Evolutionary conservation across 2,888 invertebrate species (phyloP).

Genomic region (Sacculina carcini): DNA sequence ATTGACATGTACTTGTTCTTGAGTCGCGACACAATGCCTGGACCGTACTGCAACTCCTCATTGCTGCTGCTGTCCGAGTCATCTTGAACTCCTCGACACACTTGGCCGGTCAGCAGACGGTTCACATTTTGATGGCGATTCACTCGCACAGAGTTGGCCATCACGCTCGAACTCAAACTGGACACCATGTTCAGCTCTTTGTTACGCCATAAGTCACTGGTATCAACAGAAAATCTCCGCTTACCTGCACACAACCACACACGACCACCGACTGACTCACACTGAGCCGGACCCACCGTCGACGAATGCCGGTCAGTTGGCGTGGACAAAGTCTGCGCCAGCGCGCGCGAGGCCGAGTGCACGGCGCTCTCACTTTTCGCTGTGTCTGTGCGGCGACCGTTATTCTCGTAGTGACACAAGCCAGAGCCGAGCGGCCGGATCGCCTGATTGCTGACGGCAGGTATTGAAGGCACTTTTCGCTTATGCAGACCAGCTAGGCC

Average conservation of each 20-base stretch:
- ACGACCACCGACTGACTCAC: too few relatives aligned
- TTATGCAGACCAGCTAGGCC: too few relatives aligned
- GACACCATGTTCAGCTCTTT: not conserved
- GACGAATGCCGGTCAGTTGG: not conserved
- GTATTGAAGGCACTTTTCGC: too few relatives aligned
- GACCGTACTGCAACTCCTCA: constrained; percentile 67
- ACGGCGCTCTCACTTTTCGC: too few relatives aligned
- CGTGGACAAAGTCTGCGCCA: not conserved
- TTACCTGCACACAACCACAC: too few relatives aligned
- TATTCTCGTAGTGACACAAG: too few relatives aligned
- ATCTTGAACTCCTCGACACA: not conserved
- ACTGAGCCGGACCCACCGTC: too few relatives aligned
- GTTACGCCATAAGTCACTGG: constrained; percentile 1
- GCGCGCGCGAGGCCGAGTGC: not conserved
- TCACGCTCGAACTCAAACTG: not conserved
- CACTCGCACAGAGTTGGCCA: not conserved
- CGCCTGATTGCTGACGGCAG: too few relatives aligned
- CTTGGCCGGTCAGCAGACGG: not conserved
- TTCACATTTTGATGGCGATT: not conserved
- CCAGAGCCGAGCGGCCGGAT: too few relatives aligned
- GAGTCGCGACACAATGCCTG: constrained; percentile 65
- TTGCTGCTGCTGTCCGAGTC: constrained; percentile 26
- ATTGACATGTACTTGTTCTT: constrained; percentile 63
- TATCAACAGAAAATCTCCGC: not conserved
- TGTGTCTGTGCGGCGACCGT: too few relatives aligned